These are phyloP conservation scores for Tauraco erythrolophus DNA, from an alignment of 2,113 vertebrate species.

Conservation along the genomic window DNA sequence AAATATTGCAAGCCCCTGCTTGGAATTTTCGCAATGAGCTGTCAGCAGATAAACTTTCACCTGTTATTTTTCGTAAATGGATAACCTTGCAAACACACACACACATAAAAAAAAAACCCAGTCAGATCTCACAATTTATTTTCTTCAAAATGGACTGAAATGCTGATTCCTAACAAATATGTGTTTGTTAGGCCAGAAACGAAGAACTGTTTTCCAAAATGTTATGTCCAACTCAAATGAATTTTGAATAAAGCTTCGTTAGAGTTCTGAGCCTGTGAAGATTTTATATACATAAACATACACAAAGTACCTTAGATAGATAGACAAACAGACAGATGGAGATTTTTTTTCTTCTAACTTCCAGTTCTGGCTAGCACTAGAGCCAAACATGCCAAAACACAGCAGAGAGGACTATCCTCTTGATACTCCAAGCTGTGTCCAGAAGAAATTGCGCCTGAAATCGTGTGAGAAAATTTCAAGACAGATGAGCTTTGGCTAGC, in stretches of 20 bases:
- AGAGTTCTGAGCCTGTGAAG: not conserved
- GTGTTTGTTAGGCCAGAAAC: not conserved
- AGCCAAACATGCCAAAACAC: not conserved
- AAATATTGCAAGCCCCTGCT: slow-evolving; percentile 41
- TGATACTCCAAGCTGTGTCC: slow-evolving; percentile 28
- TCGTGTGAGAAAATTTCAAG: slow-evolving; percentile 40
- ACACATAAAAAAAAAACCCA: not conserved
- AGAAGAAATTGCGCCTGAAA: slow-evolving; percentile 48
- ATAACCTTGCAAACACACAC: not conserved
- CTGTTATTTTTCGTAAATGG: not conserved
- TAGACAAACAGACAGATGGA: not conserved
- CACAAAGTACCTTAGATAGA: not conserved
- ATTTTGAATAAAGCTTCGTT: not conserved
- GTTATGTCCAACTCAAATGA: not conserved
- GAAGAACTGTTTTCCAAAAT: not conserved
- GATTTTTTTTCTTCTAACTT: not conserved
- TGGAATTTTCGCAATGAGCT: slow-evolving; percentile 59
- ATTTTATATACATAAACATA: not conserved
- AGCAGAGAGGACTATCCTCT: not conserved
- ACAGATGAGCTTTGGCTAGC: slow-evolving; percentile 51
- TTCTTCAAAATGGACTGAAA: not conserved
- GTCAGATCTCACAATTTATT: not conserved
- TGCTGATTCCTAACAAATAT: not conserved
- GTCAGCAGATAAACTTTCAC: slow-evolving; percentile 36
- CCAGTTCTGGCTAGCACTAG: not conserved